These are phyloP conservation scores for Ditula angustiorana DNA, from an alignment of 2,888 invertebrate species.

Conservation along the genomic window DNA sequence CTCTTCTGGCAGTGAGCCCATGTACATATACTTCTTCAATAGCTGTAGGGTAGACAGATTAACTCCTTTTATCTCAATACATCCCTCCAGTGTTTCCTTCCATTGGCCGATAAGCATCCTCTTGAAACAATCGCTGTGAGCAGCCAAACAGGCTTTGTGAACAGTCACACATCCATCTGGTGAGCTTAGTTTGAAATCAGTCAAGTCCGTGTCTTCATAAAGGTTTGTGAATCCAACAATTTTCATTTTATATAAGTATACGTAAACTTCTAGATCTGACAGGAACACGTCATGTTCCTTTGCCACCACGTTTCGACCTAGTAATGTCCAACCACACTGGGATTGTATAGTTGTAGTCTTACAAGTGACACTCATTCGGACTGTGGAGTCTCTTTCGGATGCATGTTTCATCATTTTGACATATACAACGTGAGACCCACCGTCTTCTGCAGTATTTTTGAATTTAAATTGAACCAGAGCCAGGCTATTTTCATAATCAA, in stretches of 20 bases:
- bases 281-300: not conserved
- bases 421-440: not conserved
- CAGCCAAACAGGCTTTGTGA: not conserved
- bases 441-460: not conserved
- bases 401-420: not conserved
- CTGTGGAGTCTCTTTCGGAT: not conserved
- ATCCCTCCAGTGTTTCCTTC: not conserved
- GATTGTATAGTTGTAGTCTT: not conserved
- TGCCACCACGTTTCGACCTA: not conserved
- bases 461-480: not conserved
- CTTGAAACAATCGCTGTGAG: not conserved
- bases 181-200: not conserved
- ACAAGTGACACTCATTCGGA: not conserved
- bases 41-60: not conserved
- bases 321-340: not conserved
- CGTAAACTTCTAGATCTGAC: not conserved
- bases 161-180: not conserved
- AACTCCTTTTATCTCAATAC: not conserved
- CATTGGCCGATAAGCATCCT: not conserved
- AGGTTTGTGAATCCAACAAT: not conserved
- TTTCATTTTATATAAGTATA: not conserved
- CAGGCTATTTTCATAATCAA: not conserved
- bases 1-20: not conserved
- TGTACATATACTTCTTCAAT: not conserved
- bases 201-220: not conserved